Percentiles rank a stretch among this genome's conserved stretches.
These are phyloP conservation scores for Nannoperca obscura DNA, from an alignment of 2,797 vertebrate genomes.

Conservation along the genomic window DNA sequence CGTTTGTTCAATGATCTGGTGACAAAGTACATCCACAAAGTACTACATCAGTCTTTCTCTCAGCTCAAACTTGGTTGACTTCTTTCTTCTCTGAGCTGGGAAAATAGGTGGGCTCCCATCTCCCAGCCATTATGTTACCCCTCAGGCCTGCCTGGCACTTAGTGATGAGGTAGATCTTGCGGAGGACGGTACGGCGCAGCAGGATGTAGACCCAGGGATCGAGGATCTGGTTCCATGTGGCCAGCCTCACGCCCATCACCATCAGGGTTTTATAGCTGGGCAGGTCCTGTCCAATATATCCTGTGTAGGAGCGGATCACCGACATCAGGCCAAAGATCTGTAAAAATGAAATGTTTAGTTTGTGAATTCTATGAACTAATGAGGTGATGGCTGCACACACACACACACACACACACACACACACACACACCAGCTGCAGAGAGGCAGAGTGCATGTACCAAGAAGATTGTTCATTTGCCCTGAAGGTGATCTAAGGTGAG, in stretches of 20 bases:
- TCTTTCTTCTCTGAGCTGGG: constrained; percentile 86
- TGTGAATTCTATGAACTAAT: not conserved
- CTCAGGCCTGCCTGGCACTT: constrained; percentile 79
- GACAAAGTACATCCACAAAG: not conserved
- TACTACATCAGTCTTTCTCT: constrained; percentile 6
- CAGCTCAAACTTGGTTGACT: constrained; percentile 79
- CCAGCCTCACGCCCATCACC: constrained; percentile 88
- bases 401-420: not conserved
- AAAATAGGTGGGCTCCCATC: constrained; percentile 88
- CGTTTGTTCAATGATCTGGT: constrained; percentile 18
- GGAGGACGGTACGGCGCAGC: constrained; percentile 89
- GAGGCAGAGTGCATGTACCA: not conserved
- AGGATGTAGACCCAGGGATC: constrained; percentile 96
- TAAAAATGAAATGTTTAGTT: not conserved
- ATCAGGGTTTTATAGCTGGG: constrained; percentile 82
- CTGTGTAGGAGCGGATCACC: constrained; percentile 77
- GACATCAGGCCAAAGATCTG: constrained; percentile 90
- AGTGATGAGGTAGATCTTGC: constrained; percentile 87
- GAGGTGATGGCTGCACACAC: not conserved
- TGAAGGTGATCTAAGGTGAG: not conserved
- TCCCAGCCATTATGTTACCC: constrained; percentile 71
- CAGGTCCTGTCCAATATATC: constrained; percentile 64
- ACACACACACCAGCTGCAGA: not conserved
- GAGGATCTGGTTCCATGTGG: constrained; percentile 93
- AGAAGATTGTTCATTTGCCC: not conserved